Evolutionary conservation across 30 jellyfish, hydroid and myxozoan genomes (phyloP).

Genomic region (Nemopilema nomurai): DNA sequence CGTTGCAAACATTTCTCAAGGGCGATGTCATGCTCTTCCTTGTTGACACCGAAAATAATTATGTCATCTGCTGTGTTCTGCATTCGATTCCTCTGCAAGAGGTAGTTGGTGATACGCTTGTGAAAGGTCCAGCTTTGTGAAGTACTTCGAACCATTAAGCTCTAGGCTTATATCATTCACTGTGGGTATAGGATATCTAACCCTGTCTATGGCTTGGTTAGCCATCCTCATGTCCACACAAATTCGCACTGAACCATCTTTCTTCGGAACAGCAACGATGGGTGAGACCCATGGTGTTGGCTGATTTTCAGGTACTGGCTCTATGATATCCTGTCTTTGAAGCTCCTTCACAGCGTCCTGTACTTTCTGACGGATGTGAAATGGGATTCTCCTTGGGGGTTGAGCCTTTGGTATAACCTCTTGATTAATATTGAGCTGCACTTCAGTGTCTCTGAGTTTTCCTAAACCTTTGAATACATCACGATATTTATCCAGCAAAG

Average conservation of each 20-base stretch:
- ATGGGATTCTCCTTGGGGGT: slow-evolving; percentile 59
- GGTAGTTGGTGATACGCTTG: too few relatives aligned
- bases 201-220: slow-evolving; percentile 64
- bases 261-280: slow-evolving; percentile 55
- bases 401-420: slow-evolving; percentile 25
- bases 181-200: slow-evolving; percentile 32
- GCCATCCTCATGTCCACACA: slow-evolving; percentile 76
- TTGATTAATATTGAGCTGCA: slow-evolving; percentile 21
- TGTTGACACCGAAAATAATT: too few relatives aligned
- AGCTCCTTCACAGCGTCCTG: slow-evolving; percentile 39
- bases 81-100: too few relatives aligned
- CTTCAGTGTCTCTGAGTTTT: slow-evolving; percentile 3
- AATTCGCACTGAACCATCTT: slow-evolving; percentile 55
- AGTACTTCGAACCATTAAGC: slow-evolving; percentile 35
- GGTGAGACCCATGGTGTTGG: slow-evolving; percentile 71
- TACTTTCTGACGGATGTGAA: slow-evolving; percentile 56
- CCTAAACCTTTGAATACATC: slow-evolving; percentile 27
- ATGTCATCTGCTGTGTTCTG: too few relatives aligned
- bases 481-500: slow-evolving; percentile 17
- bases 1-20: too few relatives aligned
- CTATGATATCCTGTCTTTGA: slow-evolving; percentile 54
- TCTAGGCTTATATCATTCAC: slow-evolving; percentile 18
- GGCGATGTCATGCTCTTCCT: too few relatives aligned
- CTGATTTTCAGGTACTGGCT: slow-evolving; percentile 53
- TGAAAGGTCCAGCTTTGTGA: slow-evolving; percentile 31